Evolutionary conservation across 2,113 vertebrate species (phyloP).

Genomic region (Gobius niger): DNA sequence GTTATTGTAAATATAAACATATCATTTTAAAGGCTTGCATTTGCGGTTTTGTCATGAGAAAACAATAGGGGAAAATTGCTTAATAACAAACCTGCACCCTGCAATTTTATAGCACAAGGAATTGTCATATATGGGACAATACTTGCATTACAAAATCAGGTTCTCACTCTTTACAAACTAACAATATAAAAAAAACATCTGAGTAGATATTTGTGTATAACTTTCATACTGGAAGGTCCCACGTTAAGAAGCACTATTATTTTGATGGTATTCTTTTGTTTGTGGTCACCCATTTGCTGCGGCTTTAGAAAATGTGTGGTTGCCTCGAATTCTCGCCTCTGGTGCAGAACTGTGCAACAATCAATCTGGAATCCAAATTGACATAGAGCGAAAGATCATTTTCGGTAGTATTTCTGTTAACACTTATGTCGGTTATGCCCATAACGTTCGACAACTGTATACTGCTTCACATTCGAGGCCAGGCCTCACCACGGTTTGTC

Average conservation of each 20-base stretch:
- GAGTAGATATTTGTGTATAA: not conserved
- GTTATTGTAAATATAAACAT: not conserved
- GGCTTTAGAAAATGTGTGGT: constrained; percentile 9
- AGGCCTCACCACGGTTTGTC: not conserved
- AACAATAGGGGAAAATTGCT: not conserved
- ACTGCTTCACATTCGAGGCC: constrained; percentile 11
- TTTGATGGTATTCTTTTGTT: constrained; percentile 13
- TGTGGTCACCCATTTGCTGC: constrained; percentile 4
- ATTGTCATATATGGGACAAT: constrained; percentile 54
- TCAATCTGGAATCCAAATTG: constrained; percentile 11
- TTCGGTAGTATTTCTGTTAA: not conserved
- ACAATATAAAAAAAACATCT: constrained; percentile 3
- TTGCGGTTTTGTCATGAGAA: not conserved
- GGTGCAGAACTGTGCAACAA: constrained; percentile 10
- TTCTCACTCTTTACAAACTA: constrained; percentile 63
- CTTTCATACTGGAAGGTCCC: not conserved
- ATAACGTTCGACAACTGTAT: constrained; percentile 6
- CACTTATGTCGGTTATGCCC: constrained; percentile 13
- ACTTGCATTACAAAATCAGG: constrained; percentile 61
- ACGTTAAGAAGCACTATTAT: not conserved
- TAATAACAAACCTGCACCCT: constrained; percentile 25
- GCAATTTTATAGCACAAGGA: constrained; percentile 31
- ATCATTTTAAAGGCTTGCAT: not conserved
- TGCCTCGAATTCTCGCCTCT: constrained; percentile 15
- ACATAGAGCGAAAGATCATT: constrained; percentile 14